phyloP scores from a whole-genome alignment of 2,888 invertebrate species.

The Polyommatus icarus region DNA sequence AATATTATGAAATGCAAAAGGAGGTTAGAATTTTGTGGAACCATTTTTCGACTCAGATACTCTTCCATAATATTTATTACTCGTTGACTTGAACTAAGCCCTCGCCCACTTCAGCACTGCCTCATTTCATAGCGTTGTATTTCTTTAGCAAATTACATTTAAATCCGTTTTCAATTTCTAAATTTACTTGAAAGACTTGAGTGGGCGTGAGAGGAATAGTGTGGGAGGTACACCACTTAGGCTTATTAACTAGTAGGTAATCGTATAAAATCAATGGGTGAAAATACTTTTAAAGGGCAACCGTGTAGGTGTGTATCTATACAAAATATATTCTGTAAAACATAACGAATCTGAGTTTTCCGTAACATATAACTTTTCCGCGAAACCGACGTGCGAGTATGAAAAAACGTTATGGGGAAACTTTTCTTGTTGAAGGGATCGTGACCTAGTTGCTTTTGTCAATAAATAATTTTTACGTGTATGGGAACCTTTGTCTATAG shows the following conservation, averaged over 20 bases:
- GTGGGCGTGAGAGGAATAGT: not conserved
- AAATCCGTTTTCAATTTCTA: conserved; percentile 17
- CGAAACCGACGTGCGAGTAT: conserved; percentile 4
- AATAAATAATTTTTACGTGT: conserved; percentile 18
- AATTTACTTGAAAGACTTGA: not conserved
- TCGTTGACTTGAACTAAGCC: not conserved
- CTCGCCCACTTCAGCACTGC: not conserved
- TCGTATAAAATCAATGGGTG: not conserved
- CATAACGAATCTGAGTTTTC: not conserved
- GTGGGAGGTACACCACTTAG: not conserved
- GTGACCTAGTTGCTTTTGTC: conserved; percentile 14
- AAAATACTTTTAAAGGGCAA: not conserved
- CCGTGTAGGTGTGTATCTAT: not conserved
- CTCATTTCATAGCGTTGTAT: not conserved
- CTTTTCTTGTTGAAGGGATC: conserved; percentile 23
- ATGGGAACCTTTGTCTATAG: conserved; percentile 15
- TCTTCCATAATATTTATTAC: not conserved
- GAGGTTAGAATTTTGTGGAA: not conserved
- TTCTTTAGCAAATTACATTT: conserved; percentile 22
- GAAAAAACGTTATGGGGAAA: conserved; percentile 7
- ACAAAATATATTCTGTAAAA: not conserved
- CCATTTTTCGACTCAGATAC: not conserved
- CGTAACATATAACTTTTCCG: not conserved
- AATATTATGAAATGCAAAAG: not conserved
- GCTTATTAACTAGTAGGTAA: not conserved